Base-by-base conservation (phyloP, 2,888 invertebrate species). In the Cephus nigrinus region DNA sequence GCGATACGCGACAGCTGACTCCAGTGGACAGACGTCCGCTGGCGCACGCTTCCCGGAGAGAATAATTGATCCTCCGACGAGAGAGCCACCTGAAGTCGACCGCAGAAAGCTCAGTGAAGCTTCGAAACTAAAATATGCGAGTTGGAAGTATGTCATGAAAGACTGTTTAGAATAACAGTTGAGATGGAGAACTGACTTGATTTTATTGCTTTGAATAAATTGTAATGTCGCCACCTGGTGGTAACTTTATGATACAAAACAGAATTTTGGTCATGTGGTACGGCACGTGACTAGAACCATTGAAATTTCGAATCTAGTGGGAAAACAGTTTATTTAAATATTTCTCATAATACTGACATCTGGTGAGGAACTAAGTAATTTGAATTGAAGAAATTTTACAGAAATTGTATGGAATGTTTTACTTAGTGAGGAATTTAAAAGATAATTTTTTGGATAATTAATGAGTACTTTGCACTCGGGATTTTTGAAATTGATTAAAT, bases 1-100 rank as follows among this genome's bases (percentile, higher is more conserved):
- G 82, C 83, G 79, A 79, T 84, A 83, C 84, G 87, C 84, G 88
- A 89, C 90, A 89, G 89, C 88, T 87, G 89, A 88, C 86, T 86
- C 85, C 85, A 86, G 87, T 85, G 82, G 76, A 79, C 75, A 83
- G 82, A 81, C 82, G 82, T 82, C 83, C 84, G 83, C 83, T 81
- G 23, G 55, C 55, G 23, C 55, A 55, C 55, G 55, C 55, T 55
- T 55, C 23, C 55, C 23, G 55, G 55, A 55, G 55, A 55, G 55
- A 87, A 87, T 86, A 86, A 89, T 89, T 88, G 88, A 88, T 89
- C 88, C 86, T 84, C 80, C 84, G 77, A 71, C 33, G 74, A 31
- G 71, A 31, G 75, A 77, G 76, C 40, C 30, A 15, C 68, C 32
- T 82, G 86, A 89, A 89, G 84, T 86, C 86, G 75, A 77, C 78